phyloP scores from a whole-genome alignment of 1,140 invertebrate species.

The Apis florea region DNA sequence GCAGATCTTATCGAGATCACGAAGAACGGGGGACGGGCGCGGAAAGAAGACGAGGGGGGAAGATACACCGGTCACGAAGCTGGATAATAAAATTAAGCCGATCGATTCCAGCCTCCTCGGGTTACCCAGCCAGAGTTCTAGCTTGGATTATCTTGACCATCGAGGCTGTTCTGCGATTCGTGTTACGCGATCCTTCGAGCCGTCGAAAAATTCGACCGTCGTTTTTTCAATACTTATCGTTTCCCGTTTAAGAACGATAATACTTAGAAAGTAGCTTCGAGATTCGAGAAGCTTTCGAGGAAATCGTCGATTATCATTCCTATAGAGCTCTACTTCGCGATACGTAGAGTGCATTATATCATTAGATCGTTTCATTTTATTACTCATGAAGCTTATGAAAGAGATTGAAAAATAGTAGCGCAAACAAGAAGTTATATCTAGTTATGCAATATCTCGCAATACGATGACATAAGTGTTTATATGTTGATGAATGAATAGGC shows the following conservation, averaged over 20 bases:
- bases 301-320: neutral
- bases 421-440: too few relatives aligned
- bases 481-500: too few relatives aligned
- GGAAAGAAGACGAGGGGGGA: neutral
- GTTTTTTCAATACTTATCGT: too few relatives aligned
- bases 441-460: too few relatives aligned
- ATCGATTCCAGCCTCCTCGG: conserved; percentile 59
- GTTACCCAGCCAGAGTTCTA: conserved; percentile 34
- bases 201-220: neutral
- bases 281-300: neutral
- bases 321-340: too few relatives aligned
- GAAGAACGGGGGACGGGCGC: neutral
- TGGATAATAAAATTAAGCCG: conserved; percentile 69
- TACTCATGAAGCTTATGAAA: too few relatives aligned
- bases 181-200: neutral
- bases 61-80: conserved; percentile 49
- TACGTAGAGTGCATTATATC: too few relatives aligned
- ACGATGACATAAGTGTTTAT: too few relatives aligned
- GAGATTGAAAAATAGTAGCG: too few relatives aligned
- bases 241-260: neutral
- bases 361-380: too few relatives aligned
- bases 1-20: conserved; percentile 48
- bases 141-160: conserved; percentile 35
- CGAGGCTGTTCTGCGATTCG: neutral
- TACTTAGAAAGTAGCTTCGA: too few relatives aligned